Percentiles rank a stretch among this genome's conserved stretches.
These are phyloP conservation scores for Sebastes melanostomus DNA, from an alignment of 2,797 vertebrate species.

Conservation along the genomic window DNA sequence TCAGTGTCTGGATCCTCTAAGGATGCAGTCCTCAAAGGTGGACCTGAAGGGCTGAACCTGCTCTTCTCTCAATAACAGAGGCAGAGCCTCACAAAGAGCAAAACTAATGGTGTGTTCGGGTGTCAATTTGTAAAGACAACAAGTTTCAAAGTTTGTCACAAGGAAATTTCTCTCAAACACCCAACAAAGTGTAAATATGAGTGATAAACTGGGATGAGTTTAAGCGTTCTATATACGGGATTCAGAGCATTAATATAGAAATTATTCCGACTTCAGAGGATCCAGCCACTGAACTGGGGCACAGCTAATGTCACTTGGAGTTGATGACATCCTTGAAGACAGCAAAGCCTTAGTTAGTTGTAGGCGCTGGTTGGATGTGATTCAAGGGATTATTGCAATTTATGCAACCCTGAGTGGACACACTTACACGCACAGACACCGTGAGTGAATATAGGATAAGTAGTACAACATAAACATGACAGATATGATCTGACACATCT, in stretches of 20 bases:
- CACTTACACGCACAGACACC: neutral
- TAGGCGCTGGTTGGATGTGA: neutral
- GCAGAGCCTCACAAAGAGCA: neutral
- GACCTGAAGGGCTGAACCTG: neutral
- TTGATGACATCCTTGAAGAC: slow-evolving; percentile 28
- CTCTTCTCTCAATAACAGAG: neutral
- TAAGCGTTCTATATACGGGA: neutral
- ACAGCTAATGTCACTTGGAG: slow-evolving; percentile 7
- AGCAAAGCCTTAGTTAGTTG: slow-evolving; percentile 5
- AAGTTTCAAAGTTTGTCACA: neutral
- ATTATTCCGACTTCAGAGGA: neutral
- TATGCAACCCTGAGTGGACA: neutral
- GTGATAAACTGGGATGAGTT: neutral
- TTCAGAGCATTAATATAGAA: neutral
- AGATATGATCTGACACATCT: neutral
- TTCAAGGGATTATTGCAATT: neutral
- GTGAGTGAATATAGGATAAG: neutral
- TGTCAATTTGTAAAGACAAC: neutral
- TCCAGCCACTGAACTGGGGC: neutral
- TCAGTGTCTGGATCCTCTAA: slow-evolving; percentile 1
- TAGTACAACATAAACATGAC: neutral
- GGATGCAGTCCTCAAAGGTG: neutral
- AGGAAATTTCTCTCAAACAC: neutral
- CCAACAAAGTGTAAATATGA: neutral
- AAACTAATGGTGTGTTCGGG: neutral